Evolutionary conservation across 35 echinoderm and acorn worm species (phyloP), one percentile per base, ranked within the genome.

Genomic region (Chiridota heheva): DNA sequence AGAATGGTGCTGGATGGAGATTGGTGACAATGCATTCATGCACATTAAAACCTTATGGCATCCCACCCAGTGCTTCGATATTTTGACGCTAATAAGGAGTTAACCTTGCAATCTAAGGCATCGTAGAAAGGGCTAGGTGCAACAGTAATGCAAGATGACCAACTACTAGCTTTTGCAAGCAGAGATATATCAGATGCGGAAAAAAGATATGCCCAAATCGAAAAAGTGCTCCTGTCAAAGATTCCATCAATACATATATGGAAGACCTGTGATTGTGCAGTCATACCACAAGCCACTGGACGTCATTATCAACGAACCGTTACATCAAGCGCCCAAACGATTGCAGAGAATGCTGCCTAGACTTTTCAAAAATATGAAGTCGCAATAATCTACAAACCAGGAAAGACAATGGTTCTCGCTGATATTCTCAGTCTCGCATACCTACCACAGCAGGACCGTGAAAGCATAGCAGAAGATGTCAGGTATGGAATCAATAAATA

Each of bases 191-290:
- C 71, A 5, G 78, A 82, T 40, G 39, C 78, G 12, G 78, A 82
- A 44, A 68, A 59, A 37, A 17, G 76, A 3, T 80, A 80, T 66
- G 51, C 76, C 15, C 40, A 24, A 10, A 80, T 70, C 13, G 58
- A 82, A 60, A 82, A 82, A 49, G 58, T 88, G 42, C 27, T 88
- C 17, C 58, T 89, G 5, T 67, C 85, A 88, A 40, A 63, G 58
- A 17, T 63, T 61, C 30, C 76, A 80, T 37, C 76, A 80, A 66
- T 27, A 88, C 46, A 25, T 75, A 61, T 0, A 64, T 88, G 29
- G 72, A 40, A 82, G 55, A 40, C 45, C 70, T 36, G 48, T 18
- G 37, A 30, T 44, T 8, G 37, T 22, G 4, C 27, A 43, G 22
- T 43, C 61, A 13, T 1, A 75, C 53, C 71, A 75, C 26, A 75